Conservation (phyloP, 2,797 vertebrate species). For the Myotis pilosus region DNA sequence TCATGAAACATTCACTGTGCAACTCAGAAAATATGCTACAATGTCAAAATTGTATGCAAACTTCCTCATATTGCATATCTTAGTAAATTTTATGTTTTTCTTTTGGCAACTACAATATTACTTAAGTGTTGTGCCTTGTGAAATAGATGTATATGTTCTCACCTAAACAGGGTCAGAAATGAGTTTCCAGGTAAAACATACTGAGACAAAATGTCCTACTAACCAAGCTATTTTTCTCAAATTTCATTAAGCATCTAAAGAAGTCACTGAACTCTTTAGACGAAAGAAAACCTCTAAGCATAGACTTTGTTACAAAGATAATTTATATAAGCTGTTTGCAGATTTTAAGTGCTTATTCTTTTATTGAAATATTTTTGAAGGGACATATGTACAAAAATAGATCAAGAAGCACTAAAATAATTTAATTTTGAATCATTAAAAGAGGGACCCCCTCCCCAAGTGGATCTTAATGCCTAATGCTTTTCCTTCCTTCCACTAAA, state of each 20-base stretch:
- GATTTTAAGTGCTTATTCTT: not conserved
- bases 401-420: not conserved
- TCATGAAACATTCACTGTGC: slow-evolving; percentile 26
- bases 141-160: not conserved
- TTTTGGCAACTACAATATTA: slow-evolving; percentile 12
- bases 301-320: not conserved
- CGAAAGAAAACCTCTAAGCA: not conserved
- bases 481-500: not conserved
- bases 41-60: slow-evolving; percentile 49
- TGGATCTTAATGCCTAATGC: not conserved
- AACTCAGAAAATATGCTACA: not conserved
- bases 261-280: not conserved
- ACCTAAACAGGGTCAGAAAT: not conserved
- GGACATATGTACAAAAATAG: not conserved
- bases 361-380: not conserved
- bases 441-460: not conserved
- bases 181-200: slow-evolving; percentile 2
- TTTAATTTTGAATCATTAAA: slow-evolving; percentile 12
- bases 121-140: not conserved
- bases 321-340: not conserved
- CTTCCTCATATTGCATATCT: slow-evolving; percentile 10
- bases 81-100: slow-evolving; percentile 37
- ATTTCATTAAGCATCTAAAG: not conserved
- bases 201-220: not conserved
- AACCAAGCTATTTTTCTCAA: not conserved